Conservation (phyloP, 2,113 vertebrate genomes). For the Heteronetta atricapilla region DNA sequence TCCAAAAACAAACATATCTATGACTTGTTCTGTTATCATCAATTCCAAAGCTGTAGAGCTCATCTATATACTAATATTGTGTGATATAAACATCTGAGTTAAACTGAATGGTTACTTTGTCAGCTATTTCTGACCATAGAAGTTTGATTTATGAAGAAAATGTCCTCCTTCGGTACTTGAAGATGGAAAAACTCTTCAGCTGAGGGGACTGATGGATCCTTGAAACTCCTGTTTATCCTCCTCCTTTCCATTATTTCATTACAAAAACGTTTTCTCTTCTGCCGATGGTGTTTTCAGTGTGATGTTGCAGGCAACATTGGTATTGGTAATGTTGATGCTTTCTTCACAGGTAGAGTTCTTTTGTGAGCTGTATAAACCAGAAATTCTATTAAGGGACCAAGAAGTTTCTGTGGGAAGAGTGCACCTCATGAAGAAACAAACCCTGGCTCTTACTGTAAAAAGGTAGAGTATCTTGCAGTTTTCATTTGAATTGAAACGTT, state of each 20-base stretch:
- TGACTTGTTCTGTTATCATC: neutral
- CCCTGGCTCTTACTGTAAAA: constrained; percentile 75
- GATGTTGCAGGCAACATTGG: neutral
- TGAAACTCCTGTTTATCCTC: neutral
- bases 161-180: neutral
- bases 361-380: constrained; percentile 92
- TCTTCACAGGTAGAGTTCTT: constrained; percentile 86
- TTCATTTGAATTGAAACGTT: neutral
- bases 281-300: neutral
- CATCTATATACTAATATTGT: neutral
- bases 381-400: constrained; percentile 83
- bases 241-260: neutral
- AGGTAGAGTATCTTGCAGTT: constrained; percentile 70
- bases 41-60: neutral
- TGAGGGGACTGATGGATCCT: neutral
- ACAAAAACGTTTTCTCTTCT: neutral
- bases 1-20: neutral
- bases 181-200: neutral
- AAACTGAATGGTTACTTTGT: neutral
- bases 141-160: neutral
- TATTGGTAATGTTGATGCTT: neutral
- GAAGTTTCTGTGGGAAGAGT: constrained; percentile 87
- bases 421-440: constrained; percentile 81
- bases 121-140: neutral
- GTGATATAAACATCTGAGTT: neutral